Percentiles rank a stretch among this genome's conserved stretches.
Conservation (phyloP, 2,888 invertebrate genomes). For the Choreutis nemorana region DNA sequence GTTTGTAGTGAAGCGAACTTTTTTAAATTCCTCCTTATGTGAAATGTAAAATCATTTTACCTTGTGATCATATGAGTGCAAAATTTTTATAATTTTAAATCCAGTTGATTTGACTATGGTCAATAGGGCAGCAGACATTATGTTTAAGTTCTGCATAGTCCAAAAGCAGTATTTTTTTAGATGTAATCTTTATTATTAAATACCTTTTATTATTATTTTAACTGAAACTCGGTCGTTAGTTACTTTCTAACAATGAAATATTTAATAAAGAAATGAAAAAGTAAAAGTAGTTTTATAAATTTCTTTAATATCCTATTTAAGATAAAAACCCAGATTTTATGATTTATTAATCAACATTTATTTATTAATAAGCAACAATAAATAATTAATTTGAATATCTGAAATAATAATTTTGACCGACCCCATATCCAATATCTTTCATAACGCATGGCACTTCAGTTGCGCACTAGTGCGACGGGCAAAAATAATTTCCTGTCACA, state of each 20-base stretch:
- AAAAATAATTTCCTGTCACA: no score
- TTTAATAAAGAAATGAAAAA: constrained; percentile 66
- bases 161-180: constrained; percentile 66
- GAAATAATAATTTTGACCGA: no score
- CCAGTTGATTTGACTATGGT: constrained; percentile 46
- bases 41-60: constrained; percentile 61
- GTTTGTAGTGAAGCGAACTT: constrained; percentile 15
- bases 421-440: no score
- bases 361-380: no score
- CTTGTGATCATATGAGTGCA: constrained; percentile 65
- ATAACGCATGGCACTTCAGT: no score
- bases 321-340: no score
- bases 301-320: no score
- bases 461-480: no score
- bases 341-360: no score
- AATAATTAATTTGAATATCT: no score
- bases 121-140: constrained; percentile 52
- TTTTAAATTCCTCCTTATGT: constrained; percentile 56
- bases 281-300: no score
- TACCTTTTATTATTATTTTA: constrained; percentile 48
- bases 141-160: constrained; percentile 55
- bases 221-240: constrained; percentile 64
- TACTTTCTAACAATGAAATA: constrained; percentile 66
- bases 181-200: constrained; percentile 54
- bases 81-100: constrained; percentile 46